Evolutionary conservation across 2,113 vertebrate genomes (phyloP).

Genomic region (Crotalus horridus): DNA sequence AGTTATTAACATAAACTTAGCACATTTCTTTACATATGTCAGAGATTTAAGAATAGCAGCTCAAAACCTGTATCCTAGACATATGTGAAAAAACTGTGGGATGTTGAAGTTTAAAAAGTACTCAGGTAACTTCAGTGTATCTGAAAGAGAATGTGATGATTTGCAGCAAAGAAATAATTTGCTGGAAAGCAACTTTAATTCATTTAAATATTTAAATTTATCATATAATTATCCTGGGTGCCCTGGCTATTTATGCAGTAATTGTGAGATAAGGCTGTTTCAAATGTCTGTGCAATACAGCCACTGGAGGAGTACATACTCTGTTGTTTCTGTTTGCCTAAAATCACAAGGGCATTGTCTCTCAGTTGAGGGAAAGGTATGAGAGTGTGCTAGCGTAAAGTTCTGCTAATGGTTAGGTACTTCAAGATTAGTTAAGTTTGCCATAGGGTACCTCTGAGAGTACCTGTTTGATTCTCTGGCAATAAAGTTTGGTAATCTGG

Average conservation of each 20-base stretch:
- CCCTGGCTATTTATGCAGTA: not conserved
- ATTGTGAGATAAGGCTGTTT: not conserved
- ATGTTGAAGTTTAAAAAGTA: not conserved
- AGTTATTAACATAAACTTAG: not conserved
- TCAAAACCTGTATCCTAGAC: not conserved
- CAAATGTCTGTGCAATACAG: not conserved
- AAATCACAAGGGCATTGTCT: not conserved
- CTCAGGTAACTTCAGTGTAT: not conserved
- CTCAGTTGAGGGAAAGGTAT: not conserved
- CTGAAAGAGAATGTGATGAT: not conserved
- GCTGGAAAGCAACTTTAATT: not conserved
- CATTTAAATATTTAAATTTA: not conserved
- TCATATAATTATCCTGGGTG: not conserved
- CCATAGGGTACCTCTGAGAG: not conserved
- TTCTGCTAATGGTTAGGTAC: not conserved
- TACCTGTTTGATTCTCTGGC: not conserved
- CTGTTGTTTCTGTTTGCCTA: not conserved
- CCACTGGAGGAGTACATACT: not conserved
- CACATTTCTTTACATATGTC: not conserved
- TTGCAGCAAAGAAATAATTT: not conserved
- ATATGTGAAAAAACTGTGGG: not conserved
- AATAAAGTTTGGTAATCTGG: not conserved
- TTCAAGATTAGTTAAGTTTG: not conserved
- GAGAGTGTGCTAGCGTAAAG: not conserved
- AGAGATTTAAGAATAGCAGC: not conserved